Percentiles rank a stretch among this genome's conserved stretches.
These are phyloP conservation scores for Marisa cornuarietis DNA, from an alignment of 1,140 invertebrate genomes.

Conservation along the genomic window DNA sequence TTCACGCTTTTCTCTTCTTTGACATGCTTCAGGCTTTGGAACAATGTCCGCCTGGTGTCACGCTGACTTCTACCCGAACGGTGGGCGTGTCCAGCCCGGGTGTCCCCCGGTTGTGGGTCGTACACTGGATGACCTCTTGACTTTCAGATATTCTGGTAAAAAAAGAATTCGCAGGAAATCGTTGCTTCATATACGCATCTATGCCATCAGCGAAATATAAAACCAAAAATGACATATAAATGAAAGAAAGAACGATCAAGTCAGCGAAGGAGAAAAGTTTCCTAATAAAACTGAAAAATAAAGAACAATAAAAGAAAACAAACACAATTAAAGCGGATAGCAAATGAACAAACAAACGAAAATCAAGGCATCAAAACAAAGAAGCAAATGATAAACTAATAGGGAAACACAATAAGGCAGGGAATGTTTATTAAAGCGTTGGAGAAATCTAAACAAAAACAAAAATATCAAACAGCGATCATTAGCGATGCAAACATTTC, in stretches of 20 bases:
- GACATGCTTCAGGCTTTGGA: slow-evolving; percentile 39
- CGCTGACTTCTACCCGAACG: slow-evolving; percentile 77
- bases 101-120: slow-evolving; percentile 39
- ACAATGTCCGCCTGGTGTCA: slow-evolving; percentile 65
- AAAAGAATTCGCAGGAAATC: neutral
- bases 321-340: no score
- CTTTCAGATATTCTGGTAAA: slow-evolving; percentile 32
- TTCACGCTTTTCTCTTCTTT: no score
- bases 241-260: neutral
- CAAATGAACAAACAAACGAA: no score
- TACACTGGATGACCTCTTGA: slow-evolving; percentile 23
- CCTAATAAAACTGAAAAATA: neutral
- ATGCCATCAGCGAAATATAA: neutral
- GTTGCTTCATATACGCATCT: neutral
- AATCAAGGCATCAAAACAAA: neutral
- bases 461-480: neutral
- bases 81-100: slow-evolving; percentile 55
- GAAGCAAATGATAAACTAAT: neutral
- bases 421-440: neutral
- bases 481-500: neutral
- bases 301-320: neutral
- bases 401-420: neutral
- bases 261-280: no score
- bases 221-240: neutral
- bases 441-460: neutral